phyloP scores from a whole-genome alignment of 2,888 invertebrate genomes.

The Lithophane leautieri region DNA sequence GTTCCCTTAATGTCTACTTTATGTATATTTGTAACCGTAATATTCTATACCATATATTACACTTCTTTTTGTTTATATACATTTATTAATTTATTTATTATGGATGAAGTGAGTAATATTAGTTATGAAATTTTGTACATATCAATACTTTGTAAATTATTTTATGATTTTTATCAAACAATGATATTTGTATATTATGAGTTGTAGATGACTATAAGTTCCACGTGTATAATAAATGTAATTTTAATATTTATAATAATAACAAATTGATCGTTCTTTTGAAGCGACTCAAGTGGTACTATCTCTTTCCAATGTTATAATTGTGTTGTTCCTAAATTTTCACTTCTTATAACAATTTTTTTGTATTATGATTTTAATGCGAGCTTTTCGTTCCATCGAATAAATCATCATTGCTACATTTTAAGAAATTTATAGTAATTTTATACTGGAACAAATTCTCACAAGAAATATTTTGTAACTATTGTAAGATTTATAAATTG shows the following conservation, averaged over 20 bases:
- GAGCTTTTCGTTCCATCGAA: slow-evolving; percentile 36
- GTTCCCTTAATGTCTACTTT: slow-evolving; percentile 50
- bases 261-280: slow-evolving; percentile 59
- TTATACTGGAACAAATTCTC: slow-evolving; percentile 36
- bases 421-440: slow-evolving; percentile 34
- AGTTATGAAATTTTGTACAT: slow-evolving; percentile 78
- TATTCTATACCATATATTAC: slow-evolving; percentile 64
- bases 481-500: slow-evolving; percentile 51
- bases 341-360: slow-evolving; percentile 25
- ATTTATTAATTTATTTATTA: slow-evolving; percentile 76
- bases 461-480: slow-evolving; percentile 57
- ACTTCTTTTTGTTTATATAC: slow-evolving; percentile 69
- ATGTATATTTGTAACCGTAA: slow-evolving; percentile 67
- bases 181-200: slow-evolving; percentile 73
- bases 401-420: slow-evolving; percentile 21
- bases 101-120: slow-evolving; percentile 57
- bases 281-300: slow-evolving; percentile 65
- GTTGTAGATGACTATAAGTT: slow-evolving; percentile 59
- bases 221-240: slow-evolving; percentile 62
- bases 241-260: slow-evolving; percentile 51
- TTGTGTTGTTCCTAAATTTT: slow-evolving; percentile 53
- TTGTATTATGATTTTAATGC: slow-evolving; percentile 17
- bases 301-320: slow-evolving; percentile 66
- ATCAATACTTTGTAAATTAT: slow-evolving; percentile 79
- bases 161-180: slow-evolving; percentile 56